Conservation (phyloP, 2,113 vertebrate species). For the Eclectus roratus region DNA sequence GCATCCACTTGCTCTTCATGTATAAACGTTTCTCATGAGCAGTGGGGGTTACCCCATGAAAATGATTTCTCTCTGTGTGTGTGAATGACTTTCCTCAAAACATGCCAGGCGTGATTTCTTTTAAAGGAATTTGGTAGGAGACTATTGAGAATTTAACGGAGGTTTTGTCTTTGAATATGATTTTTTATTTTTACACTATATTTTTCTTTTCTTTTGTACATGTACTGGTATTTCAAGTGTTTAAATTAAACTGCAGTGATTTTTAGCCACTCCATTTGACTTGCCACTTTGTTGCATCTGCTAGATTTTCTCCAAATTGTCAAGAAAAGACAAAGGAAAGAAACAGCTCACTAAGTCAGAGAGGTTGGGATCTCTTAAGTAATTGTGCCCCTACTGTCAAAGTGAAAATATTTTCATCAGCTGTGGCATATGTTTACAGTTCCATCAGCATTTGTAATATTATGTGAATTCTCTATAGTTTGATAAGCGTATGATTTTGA, state of each 20-base stretch:
- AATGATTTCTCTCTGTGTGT: not conserved
- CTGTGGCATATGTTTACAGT: not conserved
- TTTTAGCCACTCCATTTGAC: not conserved
- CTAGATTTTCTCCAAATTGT: not conserved
- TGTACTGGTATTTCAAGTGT: not conserved
- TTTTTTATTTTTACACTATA: not conserved
- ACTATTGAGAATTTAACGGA: not conserved
- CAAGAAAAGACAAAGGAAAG: not conserved
- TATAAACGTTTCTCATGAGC: rapidly evolving
- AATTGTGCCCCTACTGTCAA: not conserved
- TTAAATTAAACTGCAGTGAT: not conserved
- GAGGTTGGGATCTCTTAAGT: not conserved
- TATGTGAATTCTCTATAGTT: not conserved
- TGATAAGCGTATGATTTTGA: not conserved
- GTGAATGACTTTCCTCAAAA: not conserved
- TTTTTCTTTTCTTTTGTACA: not conserved
- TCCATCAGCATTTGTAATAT: not conserved
- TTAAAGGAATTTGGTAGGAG: not conserved
- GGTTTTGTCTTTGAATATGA: not conserved
- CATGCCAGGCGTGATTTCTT: not conserved
- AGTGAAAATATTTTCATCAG: not conserved
- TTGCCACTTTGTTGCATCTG: not conserved
- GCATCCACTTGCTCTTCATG: not conserved
- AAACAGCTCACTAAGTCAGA: not conserved
- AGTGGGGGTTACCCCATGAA: not conserved